phyloP scores from a whole-genome alignment of 2,888 invertebrate species.

The Tetragonula carbonaria region DNA sequence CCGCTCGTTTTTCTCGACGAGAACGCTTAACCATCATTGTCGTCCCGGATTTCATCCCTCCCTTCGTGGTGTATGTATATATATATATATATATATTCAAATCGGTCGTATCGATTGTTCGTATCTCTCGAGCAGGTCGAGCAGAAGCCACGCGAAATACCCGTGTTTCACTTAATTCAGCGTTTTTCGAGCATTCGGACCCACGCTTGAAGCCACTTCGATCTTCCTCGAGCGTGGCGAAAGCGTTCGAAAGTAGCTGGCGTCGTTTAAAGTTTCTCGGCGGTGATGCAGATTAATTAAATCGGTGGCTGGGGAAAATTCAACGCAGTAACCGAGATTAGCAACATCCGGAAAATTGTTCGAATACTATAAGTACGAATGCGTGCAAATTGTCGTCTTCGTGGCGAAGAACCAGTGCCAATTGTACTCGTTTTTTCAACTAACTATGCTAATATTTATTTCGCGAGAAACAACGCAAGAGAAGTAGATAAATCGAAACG shows the following conservation, averaged over 20 bases:
- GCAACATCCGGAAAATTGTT: too few species aligned
- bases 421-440: too few species aligned
- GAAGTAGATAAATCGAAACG: too few species aligned
- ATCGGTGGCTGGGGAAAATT: too few species aligned
- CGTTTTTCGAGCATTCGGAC: constrained; percentile 46
- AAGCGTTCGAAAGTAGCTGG: constrained; percentile 3
- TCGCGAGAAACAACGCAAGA: too few species aligned
- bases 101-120: constrained; percentile 38
- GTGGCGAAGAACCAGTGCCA: too few species aligned
- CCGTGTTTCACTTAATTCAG: constrained; percentile 42
- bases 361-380: too few species aligned
- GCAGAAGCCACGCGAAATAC: constrained; percentile 22
- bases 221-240: constrained; percentile 7
- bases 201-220: constrained; percentile 35
- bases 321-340: too few species aligned
- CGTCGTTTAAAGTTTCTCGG: constrained; percentile 23
- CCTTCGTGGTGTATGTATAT: background rate
- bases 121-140: constrained; percentile 6
- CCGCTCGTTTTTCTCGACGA: background rate
- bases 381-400: too few species aligned
- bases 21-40: background rate
- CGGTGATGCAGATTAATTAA: constrained; percentile 32
- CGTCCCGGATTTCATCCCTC: background rate
- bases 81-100: constrained; percentile 13
- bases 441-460: too few species aligned